A percentile compares a stretch with the other conserved stretches of the same genome.
These are phyloP conservation scores for Galerucella pusilla DNA, from an alignment of 2,888 invertebrate genomes.

Conservation along the genomic window DNA sequence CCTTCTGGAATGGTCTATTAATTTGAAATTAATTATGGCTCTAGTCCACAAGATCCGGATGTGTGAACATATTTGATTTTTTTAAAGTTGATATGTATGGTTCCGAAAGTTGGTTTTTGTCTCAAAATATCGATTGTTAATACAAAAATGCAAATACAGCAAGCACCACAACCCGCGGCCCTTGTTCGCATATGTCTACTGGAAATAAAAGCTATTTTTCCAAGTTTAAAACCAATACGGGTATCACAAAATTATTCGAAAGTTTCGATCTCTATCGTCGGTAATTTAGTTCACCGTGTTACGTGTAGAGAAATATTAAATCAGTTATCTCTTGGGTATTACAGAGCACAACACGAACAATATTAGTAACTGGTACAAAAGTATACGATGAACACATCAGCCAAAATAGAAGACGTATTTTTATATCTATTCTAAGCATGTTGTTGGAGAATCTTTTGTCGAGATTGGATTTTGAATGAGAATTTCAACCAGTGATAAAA, in stretches of 20 bases:
- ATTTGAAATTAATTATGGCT: too few relatives aligned
- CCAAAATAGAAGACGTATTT: neutral
- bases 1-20: too few relatives aligned
- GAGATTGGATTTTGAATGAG: too few relatives aligned
- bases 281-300: constrained; percentile 9
- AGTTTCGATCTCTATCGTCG: constrained; percentile 12
- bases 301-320: constrained; percentile 27
- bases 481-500: too few relatives aligned
- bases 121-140: too few relatives aligned
- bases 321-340: constrained; percentile 15
- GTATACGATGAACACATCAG: constrained; percentile 11
- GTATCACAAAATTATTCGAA: neutral
- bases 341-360: constrained; percentile 18
- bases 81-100: too few relatives aligned
- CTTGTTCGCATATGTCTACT: too few relatives aligned
- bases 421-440: neutral
- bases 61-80: too few relatives aligned
- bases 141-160: too few relatives aligned
- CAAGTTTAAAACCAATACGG: neutral
- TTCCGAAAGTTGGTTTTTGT: too few relatives aligned
- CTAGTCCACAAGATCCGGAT: too few relatives aligned
- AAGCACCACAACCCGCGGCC: too few relatives aligned
- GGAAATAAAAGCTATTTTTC: neutral
- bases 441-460: neutral
- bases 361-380: constrained; percentile 23